A percentile compares a stretch with the other conserved stretches of the same genome.
These are phyloP conservation scores for Drosophila infuscata DNA, from an alignment of 2,888 invertebrate species.

Conservation along the genomic window DNA sequence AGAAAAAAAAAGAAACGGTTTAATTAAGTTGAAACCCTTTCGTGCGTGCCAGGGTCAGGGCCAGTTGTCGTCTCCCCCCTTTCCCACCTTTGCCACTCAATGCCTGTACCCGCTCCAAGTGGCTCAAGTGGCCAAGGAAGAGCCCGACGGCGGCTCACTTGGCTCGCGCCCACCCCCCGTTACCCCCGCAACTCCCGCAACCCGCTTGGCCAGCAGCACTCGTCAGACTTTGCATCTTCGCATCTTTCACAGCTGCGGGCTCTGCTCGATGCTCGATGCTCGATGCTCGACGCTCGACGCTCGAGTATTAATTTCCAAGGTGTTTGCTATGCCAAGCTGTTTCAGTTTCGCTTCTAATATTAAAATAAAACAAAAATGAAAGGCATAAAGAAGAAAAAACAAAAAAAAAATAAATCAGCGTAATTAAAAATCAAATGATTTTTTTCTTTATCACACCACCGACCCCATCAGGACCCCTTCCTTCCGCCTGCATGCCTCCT, in stretches of 20 bases:
- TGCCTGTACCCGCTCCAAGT: slow-evolving; percentile 39
- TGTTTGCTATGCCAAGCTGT: slow-evolving; percentile 77
- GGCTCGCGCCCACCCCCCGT: slow-evolving; percentile 19
- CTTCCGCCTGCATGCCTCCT: background rate
- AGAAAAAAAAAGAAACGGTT: slow-evolving; percentile 67
- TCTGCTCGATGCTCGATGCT: slow-evolving; percentile 22
- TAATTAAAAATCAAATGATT: slow-evolving; percentile 81
- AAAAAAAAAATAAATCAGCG: slow-evolving; percentile 62
- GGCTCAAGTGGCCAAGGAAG: slow-evolving; percentile 69
- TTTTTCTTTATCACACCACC: slow-evolving; percentile 35
- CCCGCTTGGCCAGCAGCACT: background rate
- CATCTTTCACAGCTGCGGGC: slow-evolving; percentile 54
- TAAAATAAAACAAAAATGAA: slow-evolving; percentile 15
- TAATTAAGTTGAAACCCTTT: slow-evolving; percentile 81
- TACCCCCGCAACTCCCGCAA: background rate
- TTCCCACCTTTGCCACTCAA: background rate
- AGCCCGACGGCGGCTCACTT: slow-evolving; percentile 63
- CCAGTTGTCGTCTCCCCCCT: slow-evolving; percentile 29
- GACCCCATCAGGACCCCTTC: slow-evolving; percentile 4
- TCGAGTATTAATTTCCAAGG: slow-evolving; percentile 75
- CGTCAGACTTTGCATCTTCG: slow-evolving; percentile 44
- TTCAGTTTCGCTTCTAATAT: slow-evolving; percentile 72
- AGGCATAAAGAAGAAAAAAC: slow-evolving; percentile 8
- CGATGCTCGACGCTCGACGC: slow-evolving; percentile 27
- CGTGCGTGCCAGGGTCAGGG: slow-evolving; percentile 70